Base-by-base conservation (phyloP, 2,113 vertebrate genomes). In the Ceratotherium simum region DNA sequence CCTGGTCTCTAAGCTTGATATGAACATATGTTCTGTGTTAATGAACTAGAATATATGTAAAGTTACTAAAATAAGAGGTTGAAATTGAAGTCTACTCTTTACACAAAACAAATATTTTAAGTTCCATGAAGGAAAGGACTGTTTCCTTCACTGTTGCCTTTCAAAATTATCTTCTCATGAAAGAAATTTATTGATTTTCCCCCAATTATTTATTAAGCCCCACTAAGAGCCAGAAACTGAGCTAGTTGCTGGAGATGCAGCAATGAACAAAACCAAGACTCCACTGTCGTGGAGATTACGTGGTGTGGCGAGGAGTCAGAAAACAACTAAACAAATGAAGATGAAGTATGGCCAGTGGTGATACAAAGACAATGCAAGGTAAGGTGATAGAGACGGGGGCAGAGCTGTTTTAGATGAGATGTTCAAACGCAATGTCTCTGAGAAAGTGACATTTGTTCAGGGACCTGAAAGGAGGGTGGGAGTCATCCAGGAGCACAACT, bases 271-370 rank as follows among this genome's bases (percentile, higher is more conserved):
- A 79, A 70, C 39, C 29, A 42, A 80, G 46, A 36, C 13, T 10
- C 70, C 20, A 2, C 31, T 80, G 27, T 29, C 31, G 14, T 33
- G 21, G 6, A 48, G 33, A 16, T 23, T 13, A 14, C 0, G 18
- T 16, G 8, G 64, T 21, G 4, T 9, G 36, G n/a, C 20, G 0
- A 1, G 4, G 82, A 36, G 6, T 11, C 76, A 27, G 39, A 51
- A 69, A 64, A 23, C 36, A 39, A 29, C 5, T 48, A 48, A 11
- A 51, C 6, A 54, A 51, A 54, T 12, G 36, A 64, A 54, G 16
- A 23, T 0, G 5, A 20, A 73, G 42, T 2, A 3, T 1, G 11
- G 13, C 39, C 36, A 0, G 23, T 12, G 23, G 64, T 16, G 9
- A 84, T 27, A 56, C 0, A 14, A 39, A 42, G 27, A 56, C 39